phyloP scores from a whole-genome alignment of 2,888 invertebrate genomes.

The Neelides folsomi region DNA sequence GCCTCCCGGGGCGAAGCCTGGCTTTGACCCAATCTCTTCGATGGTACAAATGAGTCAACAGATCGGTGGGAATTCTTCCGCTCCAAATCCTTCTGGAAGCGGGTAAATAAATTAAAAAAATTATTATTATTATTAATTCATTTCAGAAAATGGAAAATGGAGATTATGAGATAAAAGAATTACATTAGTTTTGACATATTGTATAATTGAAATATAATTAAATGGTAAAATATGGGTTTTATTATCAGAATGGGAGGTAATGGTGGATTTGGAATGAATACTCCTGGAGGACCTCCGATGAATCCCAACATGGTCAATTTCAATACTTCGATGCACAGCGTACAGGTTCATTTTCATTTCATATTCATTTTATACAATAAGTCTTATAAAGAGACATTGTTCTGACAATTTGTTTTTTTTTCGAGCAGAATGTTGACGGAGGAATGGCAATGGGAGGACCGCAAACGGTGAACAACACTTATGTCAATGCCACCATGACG shows the following conservation, averaged over 20 bases:
- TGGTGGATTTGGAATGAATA: conserved; percentile 34
- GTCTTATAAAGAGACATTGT: background rate
- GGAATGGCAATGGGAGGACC: conserved; percentile 35
- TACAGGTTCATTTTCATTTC: conserved; percentile 30
- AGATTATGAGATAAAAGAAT: too few relatives aligned
- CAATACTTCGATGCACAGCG: conserved; percentile 36
- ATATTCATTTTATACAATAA: background rate
- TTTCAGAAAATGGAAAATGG: too few relatives aligned
- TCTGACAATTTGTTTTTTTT: background rate
- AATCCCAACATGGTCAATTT: conserved; percentile 39
- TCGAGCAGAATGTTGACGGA: conserved; percentile 33
- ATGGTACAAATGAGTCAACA: conserved; percentile 91
- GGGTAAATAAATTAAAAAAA: conserved; percentile 19
- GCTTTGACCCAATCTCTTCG: conserved; percentile 84
- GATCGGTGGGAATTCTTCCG: conserved; percentile 56
- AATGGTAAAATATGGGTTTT: background rate
- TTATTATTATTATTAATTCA: too few relatives aligned
- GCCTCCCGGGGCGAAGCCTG: conserved; percentile 36
- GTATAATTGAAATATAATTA: too few relatives aligned
- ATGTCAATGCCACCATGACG: conserved; percentile 42
- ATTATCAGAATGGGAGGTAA: conserved; percentile 25
- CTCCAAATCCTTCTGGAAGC: conserved; percentile 36
- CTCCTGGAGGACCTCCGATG: conserved; percentile 31
- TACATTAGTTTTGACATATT: too few relatives aligned
- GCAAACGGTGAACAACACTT: conserved; percentile 42